Evolutionary conservation across 1,140 invertebrate species (phyloP).

Genomic region (Pseudomyrmex pallidus): DNA sequence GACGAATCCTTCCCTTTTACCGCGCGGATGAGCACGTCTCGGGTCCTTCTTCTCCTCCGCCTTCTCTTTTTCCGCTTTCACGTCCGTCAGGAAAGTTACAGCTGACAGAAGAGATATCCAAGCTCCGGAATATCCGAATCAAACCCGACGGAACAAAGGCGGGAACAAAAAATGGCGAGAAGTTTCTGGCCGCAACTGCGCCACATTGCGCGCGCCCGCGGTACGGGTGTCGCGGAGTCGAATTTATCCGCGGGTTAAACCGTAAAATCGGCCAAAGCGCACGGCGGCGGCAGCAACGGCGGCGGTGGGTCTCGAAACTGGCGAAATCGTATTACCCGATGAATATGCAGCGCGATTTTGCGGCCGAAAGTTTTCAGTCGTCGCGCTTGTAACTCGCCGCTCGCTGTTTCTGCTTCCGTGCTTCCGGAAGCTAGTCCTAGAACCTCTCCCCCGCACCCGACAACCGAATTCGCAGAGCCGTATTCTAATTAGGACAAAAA

Average conservation of each 20-base stretch:
- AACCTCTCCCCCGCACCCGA: too few relatives aligned
- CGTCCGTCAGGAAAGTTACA: conserved; percentile 39
- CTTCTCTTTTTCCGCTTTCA: neutral
- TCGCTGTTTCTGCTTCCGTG: conserved; percentile 28
- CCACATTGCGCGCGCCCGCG: conserved; percentile 17
- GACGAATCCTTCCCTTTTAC: conserved; percentile 41
- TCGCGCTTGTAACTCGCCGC: conserved; percentile 62
- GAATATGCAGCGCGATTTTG: conserved; percentile 79
- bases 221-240: conserved; percentile 44
- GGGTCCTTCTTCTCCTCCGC: neutral
- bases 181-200: conserved; percentile 17
- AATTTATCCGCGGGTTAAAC: conserved; percentile 71
- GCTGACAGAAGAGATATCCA: conserved; percentile 35
- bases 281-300: neutral
- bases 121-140: conserved; percentile 58
- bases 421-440: too few relatives aligned
- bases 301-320: conserved; percentile 60
- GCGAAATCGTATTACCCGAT: conserved; percentile 75
- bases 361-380: conserved; percentile 72
- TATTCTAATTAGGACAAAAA: conserved; percentile 77
- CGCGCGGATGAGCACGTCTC: conserved; percentile 9
- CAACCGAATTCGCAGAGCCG: conserved; percentile 47
- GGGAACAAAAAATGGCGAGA: conserved; percentile 29
- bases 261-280: conserved; percentile 55
- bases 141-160: conserved; percentile 54